These are phyloP conservation scores for Vanessa cardui DNA, from an alignment of 2,888 invertebrate species.

Conservation along the genomic window DNA sequence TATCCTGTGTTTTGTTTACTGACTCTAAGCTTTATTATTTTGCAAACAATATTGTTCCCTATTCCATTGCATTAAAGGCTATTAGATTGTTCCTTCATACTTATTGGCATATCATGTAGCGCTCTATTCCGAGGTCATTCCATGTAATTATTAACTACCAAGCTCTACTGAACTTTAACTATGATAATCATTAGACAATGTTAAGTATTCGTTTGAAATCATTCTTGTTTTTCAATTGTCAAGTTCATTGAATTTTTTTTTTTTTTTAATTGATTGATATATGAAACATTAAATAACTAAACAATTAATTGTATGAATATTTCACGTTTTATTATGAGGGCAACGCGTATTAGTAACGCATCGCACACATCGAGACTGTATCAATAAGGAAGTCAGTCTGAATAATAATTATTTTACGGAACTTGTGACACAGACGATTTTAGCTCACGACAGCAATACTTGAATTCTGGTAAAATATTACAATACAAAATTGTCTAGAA, in stretches of 20 bases:
- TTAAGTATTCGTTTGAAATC: neutral
- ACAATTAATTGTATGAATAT: neutral
- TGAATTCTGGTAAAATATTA: neutral
- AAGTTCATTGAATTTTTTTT: neutral
- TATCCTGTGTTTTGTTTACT: slow-evolving; percentile 43
- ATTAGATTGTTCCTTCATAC: slow-evolving; percentile 2
- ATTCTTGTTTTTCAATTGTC: neutral
- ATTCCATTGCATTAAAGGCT: slow-evolving; percentile 18
- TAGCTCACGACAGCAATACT: neutral
- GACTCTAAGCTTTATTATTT: slow-evolving; percentile 7
- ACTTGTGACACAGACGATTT: slow-evolving; percentile 15
- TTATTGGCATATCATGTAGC: slow-evolving; percentile 17
- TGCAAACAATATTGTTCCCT: slow-evolving; percentile 22
- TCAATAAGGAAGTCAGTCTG: slow-evolving; percentile 25
- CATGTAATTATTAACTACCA: slow-evolving; percentile 51
- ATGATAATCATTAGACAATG: neutral
- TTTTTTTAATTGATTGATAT: too few relatives aligned
- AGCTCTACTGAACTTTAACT: slow-evolving; percentile 13
- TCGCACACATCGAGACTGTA: slow-evolving; percentile 16
- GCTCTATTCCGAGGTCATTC: slow-evolving; percentile 58
- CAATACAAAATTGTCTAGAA: neutral
- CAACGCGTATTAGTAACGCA: slow-evolving; percentile 9
- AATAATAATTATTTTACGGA: slow-evolving; percentile 32
- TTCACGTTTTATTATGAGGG: slow-evolving; percentile 5
- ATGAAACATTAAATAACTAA: neutral